A percentile compares a stretch with the other conserved stretches of the same genome.
phyloP scores from a whole-genome alignment of 35 echinoderm and acorn worm genomes.

The Heliocidaris erythrogramma region DNA sequence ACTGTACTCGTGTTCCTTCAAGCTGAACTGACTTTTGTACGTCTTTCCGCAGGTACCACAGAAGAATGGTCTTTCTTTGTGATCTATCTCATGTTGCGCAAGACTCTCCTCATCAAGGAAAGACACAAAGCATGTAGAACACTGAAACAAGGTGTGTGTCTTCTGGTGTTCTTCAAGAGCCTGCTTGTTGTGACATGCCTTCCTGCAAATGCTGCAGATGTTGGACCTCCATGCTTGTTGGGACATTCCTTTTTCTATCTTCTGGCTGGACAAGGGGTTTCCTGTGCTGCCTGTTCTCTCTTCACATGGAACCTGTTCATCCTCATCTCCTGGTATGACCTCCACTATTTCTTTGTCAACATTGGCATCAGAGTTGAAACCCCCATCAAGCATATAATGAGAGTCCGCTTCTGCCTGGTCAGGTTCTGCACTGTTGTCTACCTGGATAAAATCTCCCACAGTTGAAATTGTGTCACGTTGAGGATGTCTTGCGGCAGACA shows the following conservation, averaged over 20 bases:
- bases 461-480: neutral
- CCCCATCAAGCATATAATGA: neutral
- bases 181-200: conserved; percentile 35
- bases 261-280: neutral
- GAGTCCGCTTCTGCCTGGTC: neutral
- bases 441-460: neutral
- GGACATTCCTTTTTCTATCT: conserved; percentile 6
- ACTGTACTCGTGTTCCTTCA: conserved; percentile 43
- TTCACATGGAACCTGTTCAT: neutral
- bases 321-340: neutral
- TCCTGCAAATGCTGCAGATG: conserved; percentile 20
- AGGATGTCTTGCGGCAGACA: neutral
- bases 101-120: conserved; percentile 33
- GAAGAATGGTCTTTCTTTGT: conserved; percentile 29
- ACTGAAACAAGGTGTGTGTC: conserved; percentile 6
- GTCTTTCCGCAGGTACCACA: conserved; percentile 39
- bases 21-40: conserved; percentile 47
- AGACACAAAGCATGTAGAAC: neutral
- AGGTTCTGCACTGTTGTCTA: neutral
- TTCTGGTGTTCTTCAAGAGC: conserved; percentile 44
- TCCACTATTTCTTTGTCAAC: neutral
- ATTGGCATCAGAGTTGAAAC: neutral
- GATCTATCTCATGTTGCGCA: conserved; percentile 14
- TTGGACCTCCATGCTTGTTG: conserved; percentile 26
- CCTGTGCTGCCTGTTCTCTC: neutral